Percentiles rank a stretch among this genome's conserved stretches.
These are phyloP conservation scores for Polydrusus pterygomalis DNA, from an alignment of 2,888 invertebrate species.

Conservation along the genomic window DNA sequence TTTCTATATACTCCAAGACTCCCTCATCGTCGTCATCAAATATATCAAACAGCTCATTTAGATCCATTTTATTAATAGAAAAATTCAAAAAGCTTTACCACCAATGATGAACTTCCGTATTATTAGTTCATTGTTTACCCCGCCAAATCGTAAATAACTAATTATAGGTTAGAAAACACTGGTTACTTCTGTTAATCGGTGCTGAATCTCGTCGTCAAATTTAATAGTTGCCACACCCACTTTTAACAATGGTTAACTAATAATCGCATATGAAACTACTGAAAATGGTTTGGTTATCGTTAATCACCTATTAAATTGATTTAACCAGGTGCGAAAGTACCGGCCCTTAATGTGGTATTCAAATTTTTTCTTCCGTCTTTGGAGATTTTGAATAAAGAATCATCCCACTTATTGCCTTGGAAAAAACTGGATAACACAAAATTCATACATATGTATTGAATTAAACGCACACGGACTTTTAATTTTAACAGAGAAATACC, in stretches of 20 bases:
- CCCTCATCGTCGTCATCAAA: too few species aligned
- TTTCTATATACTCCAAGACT: neutral
- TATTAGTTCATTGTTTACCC: neutral
- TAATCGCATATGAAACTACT: neutral
- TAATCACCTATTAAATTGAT: neutral
- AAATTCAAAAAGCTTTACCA: neutral
- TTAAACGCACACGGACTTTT: slow-evolving; percentile 44
- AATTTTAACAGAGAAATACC: slow-evolving; percentile 27
- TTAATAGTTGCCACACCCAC: slow-evolving; percentile 5
- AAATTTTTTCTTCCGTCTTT: slow-evolving; percentile 47
- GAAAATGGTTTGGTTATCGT: neutral
- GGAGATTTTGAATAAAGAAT: slow-evolving; percentile 42
- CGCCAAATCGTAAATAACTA: neutral
- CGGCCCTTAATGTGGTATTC: slow-evolving; percentile 39
- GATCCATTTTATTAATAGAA: too few species aligned
- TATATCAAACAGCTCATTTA: too few species aligned
- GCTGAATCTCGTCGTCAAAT: neutral
- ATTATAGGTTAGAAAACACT: neutral
- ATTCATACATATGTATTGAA: slow-evolving; percentile 44
- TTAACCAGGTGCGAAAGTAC: neutral
- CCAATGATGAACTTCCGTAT: neutral
- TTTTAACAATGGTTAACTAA: neutral
- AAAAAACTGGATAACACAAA: slow-evolving; percentile 47
- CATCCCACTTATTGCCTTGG: slow-evolving; percentile 22
- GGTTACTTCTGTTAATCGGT: neutral